Evolutionary conservation across 2,797 vertebrate genomes (phyloP).

Genomic region (Alca torda): DNA sequence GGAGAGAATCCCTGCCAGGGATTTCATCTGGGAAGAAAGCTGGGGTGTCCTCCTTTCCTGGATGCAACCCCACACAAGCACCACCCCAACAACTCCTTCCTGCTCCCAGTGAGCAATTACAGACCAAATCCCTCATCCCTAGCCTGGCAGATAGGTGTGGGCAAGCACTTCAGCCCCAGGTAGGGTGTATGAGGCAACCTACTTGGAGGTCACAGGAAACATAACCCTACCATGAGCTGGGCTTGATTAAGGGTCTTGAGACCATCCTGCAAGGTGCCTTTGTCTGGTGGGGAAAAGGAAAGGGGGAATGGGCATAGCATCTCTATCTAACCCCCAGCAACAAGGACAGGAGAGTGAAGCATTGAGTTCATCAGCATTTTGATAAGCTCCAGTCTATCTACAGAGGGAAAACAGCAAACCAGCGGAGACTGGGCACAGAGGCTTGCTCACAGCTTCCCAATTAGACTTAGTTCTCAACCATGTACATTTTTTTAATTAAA

Average conservation of each 20-base stretch:
- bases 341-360: not conserved
- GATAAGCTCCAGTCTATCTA: not conserved
- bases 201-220: not conserved
- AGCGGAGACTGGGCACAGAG: not conserved
- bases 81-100: not conserved
- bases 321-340: not conserved
- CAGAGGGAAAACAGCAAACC: not conserved
- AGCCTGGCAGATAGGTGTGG: not conserved
- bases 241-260: not conserved
- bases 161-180: not conserved
- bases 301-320: not conserved
- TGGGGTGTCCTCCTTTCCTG: not conserved
- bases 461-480: conserved; percentile 24
- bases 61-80: not conserved
- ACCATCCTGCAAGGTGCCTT: not conserved
- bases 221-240: accelerated
- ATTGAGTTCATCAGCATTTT: not conserved
- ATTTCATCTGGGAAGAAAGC: not conserved
- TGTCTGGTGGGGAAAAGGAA: not conserved
- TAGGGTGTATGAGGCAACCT: not conserved
- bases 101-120: not conserved
- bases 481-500: conserved; percentile 62
- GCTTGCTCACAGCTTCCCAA: not conserved
- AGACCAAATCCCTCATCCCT: not conserved
- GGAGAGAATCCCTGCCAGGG: not conserved